Evolutionary conservation across 1,140 invertebrate species (phyloP).

Genomic region (Megalopta genalis): DNA sequence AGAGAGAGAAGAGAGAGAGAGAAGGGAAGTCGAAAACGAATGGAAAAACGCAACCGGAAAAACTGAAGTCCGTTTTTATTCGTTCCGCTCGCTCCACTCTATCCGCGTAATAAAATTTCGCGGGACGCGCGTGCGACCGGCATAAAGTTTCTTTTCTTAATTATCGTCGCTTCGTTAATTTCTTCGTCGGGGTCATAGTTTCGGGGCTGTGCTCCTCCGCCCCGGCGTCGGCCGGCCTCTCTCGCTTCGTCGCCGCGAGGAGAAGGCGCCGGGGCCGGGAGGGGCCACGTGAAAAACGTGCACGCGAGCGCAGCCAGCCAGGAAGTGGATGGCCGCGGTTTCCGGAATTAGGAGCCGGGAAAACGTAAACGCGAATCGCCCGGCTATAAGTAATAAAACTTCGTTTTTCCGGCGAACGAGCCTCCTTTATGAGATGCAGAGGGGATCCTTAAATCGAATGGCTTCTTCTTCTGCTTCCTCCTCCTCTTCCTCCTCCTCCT

Average conservation of each 20-base stretch:
- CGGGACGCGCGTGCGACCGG: slow-evolving; percentile 35
- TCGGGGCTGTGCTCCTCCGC: background rate
- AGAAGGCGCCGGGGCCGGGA: background rate
- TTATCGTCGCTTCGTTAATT: slow-evolving; percentile 70
- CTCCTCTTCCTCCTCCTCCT: too few species aligned
- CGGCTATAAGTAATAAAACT: slow-evolving; percentile 41
- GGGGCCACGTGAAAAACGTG: background rate
- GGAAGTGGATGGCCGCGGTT: slow-evolving; percentile 49
- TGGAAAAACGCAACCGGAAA: background rate
- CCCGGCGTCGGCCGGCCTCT: too few species aligned
- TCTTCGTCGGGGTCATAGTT: slow-evolving; percentile 52
- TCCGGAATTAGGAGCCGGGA: slow-evolving; percentile 54
- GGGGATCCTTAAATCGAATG: background rate
- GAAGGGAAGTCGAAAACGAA: slow-evolving; percentile 21
- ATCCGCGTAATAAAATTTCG: slow-evolving; percentile 58
- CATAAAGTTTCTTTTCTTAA: slow-evolving; percentile 67
- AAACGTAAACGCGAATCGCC: slow-evolving; percentile 34
- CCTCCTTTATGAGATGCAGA: slow-evolving; percentile 32
- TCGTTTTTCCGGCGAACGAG: slow-evolving; percentile 7
- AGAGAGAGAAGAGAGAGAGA: too few species aligned
- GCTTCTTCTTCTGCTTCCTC: background rate
- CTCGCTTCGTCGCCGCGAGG: background rate
- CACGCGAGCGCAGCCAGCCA: background rate
- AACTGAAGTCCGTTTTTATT: slow-evolving; percentile 32
- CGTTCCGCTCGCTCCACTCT: background rate